These are phyloP conservation scores for Orbicella faveolata DNA, from an alignment of 64 coral and sea anemone genomes.

Conservation along the genomic window DNA sequence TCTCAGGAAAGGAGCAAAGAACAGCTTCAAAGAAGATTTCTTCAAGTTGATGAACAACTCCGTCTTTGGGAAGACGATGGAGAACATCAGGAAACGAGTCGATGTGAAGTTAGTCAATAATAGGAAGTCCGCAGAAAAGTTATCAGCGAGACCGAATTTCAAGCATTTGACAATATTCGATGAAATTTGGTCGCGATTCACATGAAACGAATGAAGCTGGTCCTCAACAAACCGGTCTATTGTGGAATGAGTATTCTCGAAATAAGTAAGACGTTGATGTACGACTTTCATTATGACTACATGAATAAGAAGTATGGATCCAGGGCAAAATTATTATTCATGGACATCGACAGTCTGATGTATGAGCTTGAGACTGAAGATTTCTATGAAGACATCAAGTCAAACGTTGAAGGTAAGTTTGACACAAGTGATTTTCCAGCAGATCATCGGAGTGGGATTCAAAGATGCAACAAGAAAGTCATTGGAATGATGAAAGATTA, in stretches of 20 bases:
- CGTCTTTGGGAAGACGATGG: slow-evolving; percentile 27
- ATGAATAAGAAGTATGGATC: neutral
- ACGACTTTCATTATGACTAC: slow-evolving; percentile 56
- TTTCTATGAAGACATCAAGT: neutral
- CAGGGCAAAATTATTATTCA: slow-evolving; percentile 17
- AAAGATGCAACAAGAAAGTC: neutral
- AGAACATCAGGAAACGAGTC: slow-evolving; percentile 21
- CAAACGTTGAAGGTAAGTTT: neutral
- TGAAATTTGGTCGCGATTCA: slow-evolving; percentile 13
- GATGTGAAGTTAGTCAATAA: neutral
- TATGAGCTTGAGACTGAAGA: slow-evolving; percentile 27
- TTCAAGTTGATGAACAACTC: slow-evolving; percentile 44
- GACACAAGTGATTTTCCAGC: slow-evolving; percentile 20
- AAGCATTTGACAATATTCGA: neutral
- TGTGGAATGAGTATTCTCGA: slow-evolving; percentile 28
- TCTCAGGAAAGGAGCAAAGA: neutral
- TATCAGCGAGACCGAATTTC: neutral
- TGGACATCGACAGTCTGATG: neutral
- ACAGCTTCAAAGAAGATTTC: slow-evolving; percentile 15
- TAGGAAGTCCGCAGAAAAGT: neutral
- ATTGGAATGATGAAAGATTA: slow-evolving; percentile 32
- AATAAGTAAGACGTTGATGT: slow-evolving; percentile 18
- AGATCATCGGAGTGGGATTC: neutral
- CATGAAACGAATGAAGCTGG: slow-evolving; percentile 33
- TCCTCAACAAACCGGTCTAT: slow-evolving; percentile 40